Evolutionary conservation across 2,797 vertebrate genomes (phyloP).

Genomic region (Acropternis orthonyx): DNA sequence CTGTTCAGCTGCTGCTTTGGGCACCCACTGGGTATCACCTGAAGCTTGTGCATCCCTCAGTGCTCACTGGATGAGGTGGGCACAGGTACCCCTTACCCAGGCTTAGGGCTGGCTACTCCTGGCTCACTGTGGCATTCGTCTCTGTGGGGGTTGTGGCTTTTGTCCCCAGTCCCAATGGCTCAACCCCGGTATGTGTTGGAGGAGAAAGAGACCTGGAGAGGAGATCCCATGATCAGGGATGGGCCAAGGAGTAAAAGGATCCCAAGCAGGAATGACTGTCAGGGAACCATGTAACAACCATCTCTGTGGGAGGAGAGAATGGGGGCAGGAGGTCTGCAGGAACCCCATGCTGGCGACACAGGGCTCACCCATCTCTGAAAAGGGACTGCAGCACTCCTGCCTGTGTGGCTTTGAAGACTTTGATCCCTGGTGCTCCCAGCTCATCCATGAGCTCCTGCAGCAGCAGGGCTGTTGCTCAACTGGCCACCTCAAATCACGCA

Average conservation of each 20-base stretch:
- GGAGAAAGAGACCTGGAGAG: background rate
- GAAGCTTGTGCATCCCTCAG: background rate
- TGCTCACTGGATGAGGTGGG: background rate
- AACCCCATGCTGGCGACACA: background rate
- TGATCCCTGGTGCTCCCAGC: too few species aligned
- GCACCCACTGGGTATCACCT: too few species aligned
- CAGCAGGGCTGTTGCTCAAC: background rate
- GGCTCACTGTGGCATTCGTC: background rate
- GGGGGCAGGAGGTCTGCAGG: too few species aligned
- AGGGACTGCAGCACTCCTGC: background rate
- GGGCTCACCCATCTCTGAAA: background rate
- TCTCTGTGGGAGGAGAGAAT: background rate
- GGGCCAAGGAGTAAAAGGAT: accelerated
- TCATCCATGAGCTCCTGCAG: background rate
- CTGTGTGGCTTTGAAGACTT: background rate
- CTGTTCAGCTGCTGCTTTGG: background rate
- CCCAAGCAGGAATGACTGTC: background rate
- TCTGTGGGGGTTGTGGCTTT: background rate
- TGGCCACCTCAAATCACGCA: background rate
- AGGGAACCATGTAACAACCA: background rate
- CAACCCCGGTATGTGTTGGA: accelerated
- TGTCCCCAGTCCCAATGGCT: background rate
- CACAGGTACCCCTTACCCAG: background rate
- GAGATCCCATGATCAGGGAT: background rate
- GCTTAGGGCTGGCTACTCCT: background rate